Evolutionary conservation across 2,113 vertebrate genomes (phyloP), one percentile per base, ranked within the genome.

Genomic region (Psilopsiagon aymara): DNA sequence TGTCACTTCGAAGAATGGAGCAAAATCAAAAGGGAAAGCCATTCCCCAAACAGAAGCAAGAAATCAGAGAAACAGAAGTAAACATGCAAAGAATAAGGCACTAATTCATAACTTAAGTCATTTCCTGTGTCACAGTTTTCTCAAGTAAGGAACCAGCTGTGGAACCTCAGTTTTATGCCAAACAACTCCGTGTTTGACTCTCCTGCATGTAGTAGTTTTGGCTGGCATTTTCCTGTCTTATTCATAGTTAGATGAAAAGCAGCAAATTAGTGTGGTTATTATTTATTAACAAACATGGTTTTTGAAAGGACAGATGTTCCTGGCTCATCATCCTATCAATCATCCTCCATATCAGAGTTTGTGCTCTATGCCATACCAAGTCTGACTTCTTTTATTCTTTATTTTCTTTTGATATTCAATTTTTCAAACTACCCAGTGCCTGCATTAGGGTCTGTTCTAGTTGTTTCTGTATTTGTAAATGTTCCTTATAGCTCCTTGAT

Each of bases 211-310:
- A 86, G 71, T 52, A 92, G 91, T 68, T 81, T 82, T 94, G 92
- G 75, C 77, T 97, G 86, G 85, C 62, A 92, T 96, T 97, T 97
- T 78, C 57, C 52, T 80, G 41, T 83, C 25, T 95, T 92, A 88
- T 88, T 96, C 96, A 63, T 64, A 79, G 68, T 39, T 60, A 96
- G 59, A 95, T 83, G 82, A 80, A 95, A 97, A 95, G 55, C 69
- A 95, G 52, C 4, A 62, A 76, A 94, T 95, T 92, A 70, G 43
- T 53, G 86, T 87, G 44, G 47, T 77, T 92, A 60, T 46, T 79
- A 70, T 95, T 91, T 95, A 88, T 84, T 93, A 81, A 95, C 85
- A 92, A 97, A 77, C 41, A 41, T 63, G 29, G 67, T 91, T 39
- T 67, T 76, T 82, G 52, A 92, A 92, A 94, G 62, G 90, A 92